phyloP scores from a whole-genome alignment of 2,113 vertebrate genomes.

The Bubo bubo region DNA sequence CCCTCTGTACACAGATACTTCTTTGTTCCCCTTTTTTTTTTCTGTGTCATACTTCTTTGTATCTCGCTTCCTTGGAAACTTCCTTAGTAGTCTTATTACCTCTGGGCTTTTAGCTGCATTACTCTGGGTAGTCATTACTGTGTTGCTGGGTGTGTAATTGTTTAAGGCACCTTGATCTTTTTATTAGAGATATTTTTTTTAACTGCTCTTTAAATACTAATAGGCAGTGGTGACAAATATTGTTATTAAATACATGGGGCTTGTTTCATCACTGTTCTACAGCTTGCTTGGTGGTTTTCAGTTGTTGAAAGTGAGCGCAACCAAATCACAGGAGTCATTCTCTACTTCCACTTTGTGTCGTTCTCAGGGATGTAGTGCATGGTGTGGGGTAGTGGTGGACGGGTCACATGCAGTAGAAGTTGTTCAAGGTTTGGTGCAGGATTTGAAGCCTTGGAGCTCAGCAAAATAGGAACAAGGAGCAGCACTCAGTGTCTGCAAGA shows the following conservation, averaged over 20 bases:
- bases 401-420: not conserved
- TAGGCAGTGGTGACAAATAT: constrained; percentile 29
- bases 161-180: constrained; percentile 48
- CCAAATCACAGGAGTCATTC: not conserved
- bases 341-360: not conserved
- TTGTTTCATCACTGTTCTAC: not conserved
- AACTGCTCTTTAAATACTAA: constrained; percentile 42
- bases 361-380: not conserved
- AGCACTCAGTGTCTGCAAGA: not conserved
- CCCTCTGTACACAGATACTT: not conserved
- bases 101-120: constrained; percentile 34
- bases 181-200: constrained; percentile 19
- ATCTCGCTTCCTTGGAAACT: constrained; percentile 50
- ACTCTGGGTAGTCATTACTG: not conserved
- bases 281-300: constrained; percentile 3
- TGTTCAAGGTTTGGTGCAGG: not conserved
- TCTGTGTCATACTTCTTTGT: not conserved
- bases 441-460: not conserved
- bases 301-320: not conserved
- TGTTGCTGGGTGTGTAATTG: constrained; percentile 20
- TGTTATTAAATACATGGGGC: not conserved
- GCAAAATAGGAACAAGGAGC: not conserved
- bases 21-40: constrained; percentile 36
- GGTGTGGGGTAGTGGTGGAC: not conserved
- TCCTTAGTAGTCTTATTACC: constrained; percentile 20